Conservation (phyloP, 2,888 invertebrate genomes). For the Troides oblongomaculatus region DNA sequence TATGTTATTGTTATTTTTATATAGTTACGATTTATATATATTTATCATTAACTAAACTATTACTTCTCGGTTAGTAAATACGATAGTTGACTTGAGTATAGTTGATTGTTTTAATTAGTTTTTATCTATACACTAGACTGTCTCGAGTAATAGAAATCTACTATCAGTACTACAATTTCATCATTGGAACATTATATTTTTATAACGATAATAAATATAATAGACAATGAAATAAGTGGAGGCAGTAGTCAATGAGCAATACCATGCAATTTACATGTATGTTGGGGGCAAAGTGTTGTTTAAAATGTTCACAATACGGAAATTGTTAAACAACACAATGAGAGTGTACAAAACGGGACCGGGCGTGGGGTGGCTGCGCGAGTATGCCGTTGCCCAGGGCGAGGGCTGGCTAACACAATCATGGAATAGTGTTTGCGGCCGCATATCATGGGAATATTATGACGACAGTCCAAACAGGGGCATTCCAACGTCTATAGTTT, state of each 20-base stretch:
- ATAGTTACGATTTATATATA: background rate
- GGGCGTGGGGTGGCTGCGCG: conserved; percentile 12
- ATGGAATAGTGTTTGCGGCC: conserved; percentile 26
- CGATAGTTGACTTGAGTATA: too few species aligned
- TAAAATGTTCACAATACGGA: conserved; percentile 26
- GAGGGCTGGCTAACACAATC: conserved; percentile 28
- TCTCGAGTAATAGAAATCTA: too few species aligned
- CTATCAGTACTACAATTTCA: too few species aligned
- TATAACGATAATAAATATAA: background rate
- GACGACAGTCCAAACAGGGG: conserved; percentile 29
- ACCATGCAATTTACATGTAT: background rate
- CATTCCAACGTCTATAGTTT: conserved; percentile 20
- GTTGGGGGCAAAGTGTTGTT: conserved; percentile 24
- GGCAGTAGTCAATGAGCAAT: background rate
- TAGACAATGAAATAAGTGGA: background rate
- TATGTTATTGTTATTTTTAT: conserved; percentile 7
- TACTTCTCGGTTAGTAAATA: too few species aligned
- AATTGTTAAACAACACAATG: conserved; percentile 21
- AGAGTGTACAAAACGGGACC: conserved; percentile 10
- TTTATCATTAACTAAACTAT: background rate
- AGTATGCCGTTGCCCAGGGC: conserved; percentile 16
- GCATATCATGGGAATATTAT: conserved; percentile 29
- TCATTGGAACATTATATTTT: too few species aligned
- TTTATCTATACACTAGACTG: too few species aligned
- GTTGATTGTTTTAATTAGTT: too few species aligned